Evolutionary conservation across 2,113 vertebrate genomes (phyloP).

Genomic region (Equus quagga): DNA sequence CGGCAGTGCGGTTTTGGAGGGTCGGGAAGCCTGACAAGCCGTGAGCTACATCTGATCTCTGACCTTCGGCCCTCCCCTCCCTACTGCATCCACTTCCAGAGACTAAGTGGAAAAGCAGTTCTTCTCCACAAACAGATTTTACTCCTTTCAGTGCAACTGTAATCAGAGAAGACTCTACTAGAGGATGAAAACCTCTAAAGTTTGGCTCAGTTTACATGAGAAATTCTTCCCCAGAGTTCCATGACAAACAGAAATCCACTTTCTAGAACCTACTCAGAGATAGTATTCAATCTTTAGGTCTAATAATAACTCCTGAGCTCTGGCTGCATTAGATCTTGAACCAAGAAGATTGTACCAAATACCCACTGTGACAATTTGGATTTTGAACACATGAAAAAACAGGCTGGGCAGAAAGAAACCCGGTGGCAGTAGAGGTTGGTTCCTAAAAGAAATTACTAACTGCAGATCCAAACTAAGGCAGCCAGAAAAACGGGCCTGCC

Average conservation of each 20-base stretch:
- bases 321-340: background rate
- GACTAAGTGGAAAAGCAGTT: background rate
- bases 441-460: background rate
- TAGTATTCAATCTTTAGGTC: background rate
- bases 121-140: background rate
- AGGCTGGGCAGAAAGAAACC: background rate
- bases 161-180: background rate
- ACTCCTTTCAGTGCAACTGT: background rate
- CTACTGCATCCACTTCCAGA: background rate
- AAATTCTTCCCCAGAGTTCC: background rate
- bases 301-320: background rate
- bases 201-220: background rate
- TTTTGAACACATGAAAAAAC: background rate
- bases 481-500: background rate
- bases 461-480: background rate
- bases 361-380: background rate
- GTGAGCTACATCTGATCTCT: background rate
- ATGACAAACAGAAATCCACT: background rate
- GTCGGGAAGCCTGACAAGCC: background rate
- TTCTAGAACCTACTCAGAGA: slow-evolving; percentile 24
- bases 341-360: background rate
- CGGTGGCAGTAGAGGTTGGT: background rate
- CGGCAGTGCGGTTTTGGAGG: background rate
- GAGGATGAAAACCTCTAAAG: background rate
- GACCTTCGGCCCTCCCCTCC: background rate